Percentiles rank a stretch among this genome's conserved stretches.
phyloP scores from a whole-genome alignment of 2,888 invertebrate species.

The Rhamnusium bicolor region DNA sequence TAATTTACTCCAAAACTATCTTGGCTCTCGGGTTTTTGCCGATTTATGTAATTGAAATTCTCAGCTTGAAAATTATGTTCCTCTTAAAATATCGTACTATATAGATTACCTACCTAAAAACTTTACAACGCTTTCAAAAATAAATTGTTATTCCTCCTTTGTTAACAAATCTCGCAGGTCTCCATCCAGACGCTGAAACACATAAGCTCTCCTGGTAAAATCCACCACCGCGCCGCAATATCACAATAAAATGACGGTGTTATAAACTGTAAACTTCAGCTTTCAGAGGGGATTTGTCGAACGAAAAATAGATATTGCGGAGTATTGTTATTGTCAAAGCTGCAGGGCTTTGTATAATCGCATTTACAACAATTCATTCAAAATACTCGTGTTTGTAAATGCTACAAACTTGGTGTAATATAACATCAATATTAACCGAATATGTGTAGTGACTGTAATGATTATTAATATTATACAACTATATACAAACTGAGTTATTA shows the following conservation, averaged over 20 bases:
- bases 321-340: slow-evolving; percentile 47
- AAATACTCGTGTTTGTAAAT: background rate
- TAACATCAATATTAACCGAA: background rate
- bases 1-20: too few species aligned
- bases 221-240: background rate
- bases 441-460: slow-evolving; percentile 4
- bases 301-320: slow-evolving; percentile 52
- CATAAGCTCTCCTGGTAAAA: background rate
- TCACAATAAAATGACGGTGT: background rate
- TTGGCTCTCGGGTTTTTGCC: too few species aligned
- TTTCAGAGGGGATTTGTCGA: slow-evolving; percentile 41
- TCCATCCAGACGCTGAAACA: background rate
- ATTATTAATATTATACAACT: background rate
- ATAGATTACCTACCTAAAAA: too few species aligned
- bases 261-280: slow-evolving; percentile 35
- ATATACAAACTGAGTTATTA: too few species aligned
- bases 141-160: background rate
- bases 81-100: too few species aligned
- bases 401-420: slow-evolving; percentile 20
- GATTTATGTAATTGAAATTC: too few species aligned
- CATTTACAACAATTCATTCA: slow-evolving; percentile 40
- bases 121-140: background rate
- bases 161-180: too few species aligned
- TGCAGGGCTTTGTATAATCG: slow-evolving; percentile 46
- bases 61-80: too few species aligned